Evolutionary conservation across 2,888 invertebrate species (phyloP), one percentile per base, ranked within the genome.

Genomic region (Choreutis nemorana): DNA sequence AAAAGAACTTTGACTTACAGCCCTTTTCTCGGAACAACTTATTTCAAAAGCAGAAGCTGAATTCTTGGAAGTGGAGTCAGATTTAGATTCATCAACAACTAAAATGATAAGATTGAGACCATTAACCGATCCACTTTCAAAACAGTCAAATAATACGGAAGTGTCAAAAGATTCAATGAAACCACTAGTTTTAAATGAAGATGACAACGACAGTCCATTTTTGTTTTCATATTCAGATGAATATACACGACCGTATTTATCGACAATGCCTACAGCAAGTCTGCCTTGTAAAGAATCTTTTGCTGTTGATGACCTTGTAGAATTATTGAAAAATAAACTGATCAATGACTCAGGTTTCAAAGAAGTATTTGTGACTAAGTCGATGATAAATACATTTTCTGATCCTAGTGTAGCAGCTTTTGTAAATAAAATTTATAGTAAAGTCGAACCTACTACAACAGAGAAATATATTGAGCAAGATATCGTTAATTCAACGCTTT

Each of bases 401-500:
- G 73, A 75, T 37, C 50, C 55, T 15, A 61, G 54, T 35, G 61
- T 77, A 4, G 67, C 56, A 34, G 70, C 63, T 3, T 64, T 77
- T 40, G 45, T 71, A 13, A 58, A 55, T 28, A 54, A 47, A 41
- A 48, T 78, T 30, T 77, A 75, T 33, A 73, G 60, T 37, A 67
- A 61, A 36, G 67, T 61, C 39, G 45, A 44, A 29, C 28, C 45
- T 4, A n/a, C 51, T 6, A 62, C 63, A 0, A 61, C 61, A 9
- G 40, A 39, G 5, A 64, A 49, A 42, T 27, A 48, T 16, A 48
- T 59, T 2, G 45, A 57, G 14, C 53, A 37, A 33, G 65, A 72
- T 32, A 46, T 50, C 28, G 42, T 73, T 0, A 77, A 78, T 48
- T 75, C 77, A 20, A 75, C 77, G 7, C 45, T 75, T 29, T 55